Conservation (phyloP, 2,888 invertebrate species). For the Drosophila cognata region DNA sequence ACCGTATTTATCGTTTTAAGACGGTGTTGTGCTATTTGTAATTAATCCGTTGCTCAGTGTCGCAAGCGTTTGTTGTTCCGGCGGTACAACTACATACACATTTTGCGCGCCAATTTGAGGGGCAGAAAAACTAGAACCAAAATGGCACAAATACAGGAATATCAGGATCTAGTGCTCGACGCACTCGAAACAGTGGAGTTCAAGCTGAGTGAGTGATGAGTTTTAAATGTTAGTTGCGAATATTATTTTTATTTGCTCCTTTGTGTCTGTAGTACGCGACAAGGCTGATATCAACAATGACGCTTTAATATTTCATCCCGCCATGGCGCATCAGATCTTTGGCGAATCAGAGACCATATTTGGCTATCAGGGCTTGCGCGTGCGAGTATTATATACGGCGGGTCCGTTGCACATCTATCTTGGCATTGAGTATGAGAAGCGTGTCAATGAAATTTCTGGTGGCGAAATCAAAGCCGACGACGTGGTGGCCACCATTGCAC, state of each 20-base stretch:
- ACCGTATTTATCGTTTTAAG: conserved; percentile 4
- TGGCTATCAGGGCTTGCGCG: conserved; percentile 94
- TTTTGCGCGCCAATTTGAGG: conserved; percentile 73
- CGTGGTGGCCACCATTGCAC: conserved; percentile 89
- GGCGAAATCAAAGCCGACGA: conserved; percentile 89
- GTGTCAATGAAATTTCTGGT: conserved; percentile 86
- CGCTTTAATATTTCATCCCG: conserved; percentile 89
- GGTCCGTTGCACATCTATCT: conserved; percentile 93
- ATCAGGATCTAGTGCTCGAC: conserved; percentile 81
- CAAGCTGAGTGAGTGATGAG: conserved; percentile 81
- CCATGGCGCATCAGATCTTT: conserved; percentile 97
- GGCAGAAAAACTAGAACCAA: conserved; percentile 26
- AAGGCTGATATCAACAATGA: conserved; percentile 89
- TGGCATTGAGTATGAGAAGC: conserved; percentile 89
- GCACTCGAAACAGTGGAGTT: conserved; percentile 84
- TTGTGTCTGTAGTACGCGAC: conserved; percentile 86
- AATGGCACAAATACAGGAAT: conserved; percentile 81
- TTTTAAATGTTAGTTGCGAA: background rate
- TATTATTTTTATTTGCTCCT: background rate
- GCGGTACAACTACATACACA: conserved; percentile 39
- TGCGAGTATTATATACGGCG: conserved; percentile 93
- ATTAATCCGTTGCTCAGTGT: conserved; percentile 24
- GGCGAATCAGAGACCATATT: conserved; percentile 96
- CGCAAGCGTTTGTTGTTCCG: conserved; percentile 30
- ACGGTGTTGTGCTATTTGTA: conserved; percentile 17